Percentiles rank a stretch among this genome's conserved stretches.
phyloP scores from a whole-genome alignment of 2,888 invertebrate genomes.

The Lottia gigantea region DNA sequence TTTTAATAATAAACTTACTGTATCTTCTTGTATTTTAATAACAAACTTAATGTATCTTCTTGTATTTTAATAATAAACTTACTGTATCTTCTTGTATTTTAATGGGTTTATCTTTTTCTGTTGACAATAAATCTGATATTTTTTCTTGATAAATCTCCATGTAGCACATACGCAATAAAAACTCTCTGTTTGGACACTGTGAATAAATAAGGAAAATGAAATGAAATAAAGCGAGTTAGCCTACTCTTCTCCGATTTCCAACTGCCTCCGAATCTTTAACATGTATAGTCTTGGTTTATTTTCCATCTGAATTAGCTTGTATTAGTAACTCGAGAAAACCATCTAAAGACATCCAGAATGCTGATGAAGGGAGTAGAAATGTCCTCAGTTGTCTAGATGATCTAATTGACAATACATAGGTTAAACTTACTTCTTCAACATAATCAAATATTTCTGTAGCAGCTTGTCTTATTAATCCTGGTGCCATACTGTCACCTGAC shows the following conservation, averaged over 20 bases:
- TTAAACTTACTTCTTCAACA: conserved; percentile 62
- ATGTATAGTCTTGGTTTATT: too few relatives aligned
- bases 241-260: too few relatives aligned
- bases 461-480: conserved; percentile 82
- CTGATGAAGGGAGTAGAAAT: too few relatives aligned
- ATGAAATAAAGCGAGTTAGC: too few relatives aligned
- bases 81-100: conserved; percentile 72
- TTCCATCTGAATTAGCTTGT: too few relatives aligned
- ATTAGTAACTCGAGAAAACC: too few relatives aligned
- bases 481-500: conserved; percentile 75
- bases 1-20: too few relatives aligned
- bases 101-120: conserved; percentile 49
- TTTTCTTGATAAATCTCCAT: conserved; percentile 91
- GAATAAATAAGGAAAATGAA: conserved; percentile 16
- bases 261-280: too few relatives aligned
- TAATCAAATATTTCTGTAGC: conserved; percentile 71
- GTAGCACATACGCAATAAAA: conserved; percentile 84
- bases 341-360: too few relatives aligned
- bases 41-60: neutral
- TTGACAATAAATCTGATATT: conserved; percentile 80
- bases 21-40: too few relatives aligned
- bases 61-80: conserved; percentile 20
- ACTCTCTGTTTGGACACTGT: conserved; percentile 76
- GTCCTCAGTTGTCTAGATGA: neutral
- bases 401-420: neutral